Evolutionary conservation across 2,888 invertebrate genomes (phyloP), one percentile per base, ranked within the genome.

Genomic region (Stenodera caucasica): DNA sequence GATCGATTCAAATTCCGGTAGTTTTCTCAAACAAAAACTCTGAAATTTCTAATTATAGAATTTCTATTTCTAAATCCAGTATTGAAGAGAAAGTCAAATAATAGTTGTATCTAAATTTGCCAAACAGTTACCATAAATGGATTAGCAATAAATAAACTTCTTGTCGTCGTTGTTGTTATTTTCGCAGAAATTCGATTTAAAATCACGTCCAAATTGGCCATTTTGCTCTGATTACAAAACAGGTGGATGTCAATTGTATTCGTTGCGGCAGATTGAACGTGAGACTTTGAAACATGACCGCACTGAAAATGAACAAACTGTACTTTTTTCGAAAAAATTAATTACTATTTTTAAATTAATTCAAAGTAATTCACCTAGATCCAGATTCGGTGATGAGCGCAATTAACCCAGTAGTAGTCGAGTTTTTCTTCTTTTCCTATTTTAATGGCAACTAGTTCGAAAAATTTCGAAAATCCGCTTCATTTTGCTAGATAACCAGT

Each of bases 151-250:
- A 40, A 35, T 35, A n/a, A 37, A n/a, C n/a, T n/a, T 18, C 11
- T 14, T 37, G 14, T 37, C 8, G 11, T 11, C 21, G 45, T 32
- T 5, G 7, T 45, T 45, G 9, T 11, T 14, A 6, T 35, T 14
- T 35, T n/a, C 14, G 11, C 7, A 45, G 11, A 18, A 45, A 45
- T 18, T 21, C 11, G 12, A 21, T 45, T 45, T 45, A 8, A 45
- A 45, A 18, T 45, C 45, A 45, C 45, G 45, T 45, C 45, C 21
- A 21, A 9, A 9, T 18, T 40, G 40, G 18, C 40, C 40, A 45
- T 21, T 45, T 45, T 45, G 45, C 21, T 45, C 45, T 45, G 45
- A 45, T 45, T 45, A 45, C 45, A 45, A 45, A 45, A 45, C 21
- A 45, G 21, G 8, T 21, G 2, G 15, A 45, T 45, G 21, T 45